Base-by-base conservation (phyloP, 2,113 vertebrate species). In the Pandion haliaetus region DNA sequence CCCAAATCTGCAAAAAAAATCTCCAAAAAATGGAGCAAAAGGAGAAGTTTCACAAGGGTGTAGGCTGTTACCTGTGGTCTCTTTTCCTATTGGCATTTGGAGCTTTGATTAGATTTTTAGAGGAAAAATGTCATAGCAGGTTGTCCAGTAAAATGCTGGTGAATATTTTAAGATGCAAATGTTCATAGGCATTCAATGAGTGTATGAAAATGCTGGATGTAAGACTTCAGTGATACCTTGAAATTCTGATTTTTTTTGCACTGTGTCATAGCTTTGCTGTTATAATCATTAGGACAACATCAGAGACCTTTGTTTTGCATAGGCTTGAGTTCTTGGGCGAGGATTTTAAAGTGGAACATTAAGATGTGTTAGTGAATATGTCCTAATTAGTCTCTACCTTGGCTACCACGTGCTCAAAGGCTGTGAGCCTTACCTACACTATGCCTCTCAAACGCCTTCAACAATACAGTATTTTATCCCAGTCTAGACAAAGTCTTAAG, bases 401-500 rank as follows among this genome's bases (percentile, higher is more conserved):
- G 45, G 58, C 66, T 93, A 49, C 54, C 54, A 44, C 71, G 59
- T 45, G 66, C 81, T 96, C 25, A 58, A 40, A 92, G 88, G 76
- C 93, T 1, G 1, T 4, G 10, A 81, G 90, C 95, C 79, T 90
- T 86, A 57, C 85, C 42, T 93, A 29, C 4, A 1, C 32, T 70
- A 6, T n/a, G 36, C 62, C 49, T 95, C 65, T 78, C 52, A 38
- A 94, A 78, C 2, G 5, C 18, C 29, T 83, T 88, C 90, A 83
- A 73, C 82, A 92, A 72, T 62, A 32, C 2, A 94, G 71, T 49
- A 86, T 96, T 96, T 95, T 95, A 93, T 94, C 91, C 89, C 62
- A 87, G 91, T 90, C 94, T 96, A 95, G 93, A 93, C 87, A 63
- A 87, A 86, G 89, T 96, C 87, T 97, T 96, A 93, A 58, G 76